Base-by-base conservation (phyloP, 2,888 invertebrate species). In the Leptinotarsa tumamoca region DNA sequence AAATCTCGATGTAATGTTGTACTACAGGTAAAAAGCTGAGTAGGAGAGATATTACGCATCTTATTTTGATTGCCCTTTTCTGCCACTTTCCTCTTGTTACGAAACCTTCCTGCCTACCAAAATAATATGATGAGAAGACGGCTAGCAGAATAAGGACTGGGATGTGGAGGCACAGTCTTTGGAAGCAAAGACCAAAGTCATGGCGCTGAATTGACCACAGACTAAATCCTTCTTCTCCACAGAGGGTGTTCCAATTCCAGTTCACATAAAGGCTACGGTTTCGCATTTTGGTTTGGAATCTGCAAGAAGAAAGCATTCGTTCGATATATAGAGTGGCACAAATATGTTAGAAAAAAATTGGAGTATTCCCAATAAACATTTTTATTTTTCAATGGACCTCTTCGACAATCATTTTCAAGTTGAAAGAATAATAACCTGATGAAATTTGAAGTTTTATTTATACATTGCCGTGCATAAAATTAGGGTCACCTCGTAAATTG, bases 131-230 rank as follows among this genome's bases (percentile, higher is more conserved):
- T n/a, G 97, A 97, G 67, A 92, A 87, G 18, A 94, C 89, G 4
- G 96, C 94, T 81, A 97, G 90, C 52, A 96, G 83, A 5, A 95
- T 94, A 80, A 96, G 90, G 52, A 96, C 84, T 67, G 97, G 96
- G 82, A 95, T 91, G 87, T 95, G 93, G 52, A 98, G 90, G 84
- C 92, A 93, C 70, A 96, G 88, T 88, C 95, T 93, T 88, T 96
- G 96, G 86, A 97, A 97, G 88, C 97, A 98, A 75, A 93, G 90
- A 73, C 95, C 93, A 83, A 97, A 91, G 89, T 96, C 96, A 85
- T 94, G 93, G 52, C 91, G 90, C 18, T 90, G 88, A 14, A 91
- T 90, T 83, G 94, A 91, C 92, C 95, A 94, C 33, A 95, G 91
- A 77, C 90, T 89, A 71, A 96, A 89, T 49, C 94, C 94, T 43